phyloP scores from a whole-genome alignment of 2,113 vertebrate genomes.

The Piprites chloris region DNA sequence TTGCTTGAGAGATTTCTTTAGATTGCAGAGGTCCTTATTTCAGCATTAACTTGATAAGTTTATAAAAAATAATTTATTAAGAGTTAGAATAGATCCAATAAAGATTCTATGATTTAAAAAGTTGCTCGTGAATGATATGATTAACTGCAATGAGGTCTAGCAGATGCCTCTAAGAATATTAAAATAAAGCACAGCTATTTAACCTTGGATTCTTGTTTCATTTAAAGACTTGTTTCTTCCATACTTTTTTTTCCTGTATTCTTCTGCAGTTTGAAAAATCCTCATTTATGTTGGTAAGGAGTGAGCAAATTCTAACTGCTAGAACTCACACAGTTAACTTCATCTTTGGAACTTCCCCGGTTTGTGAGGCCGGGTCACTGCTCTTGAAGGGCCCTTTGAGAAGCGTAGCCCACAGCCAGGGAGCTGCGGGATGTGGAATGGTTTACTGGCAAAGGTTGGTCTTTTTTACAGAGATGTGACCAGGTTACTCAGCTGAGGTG shows the following conservation, averaged over 20 bases:
- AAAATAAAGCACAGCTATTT: not conserved
- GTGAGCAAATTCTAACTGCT: not conserved
- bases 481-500: not conserved
- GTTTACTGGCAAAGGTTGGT: not conserved
- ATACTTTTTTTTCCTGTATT: not conserved
- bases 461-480: not conserved
- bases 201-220: not conserved
- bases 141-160: not conserved
- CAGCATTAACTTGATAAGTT: not conserved
- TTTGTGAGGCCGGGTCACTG: not conserved
- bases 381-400: not conserved
- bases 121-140: not conserved
- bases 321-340: not conserved
- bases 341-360: not conserved
- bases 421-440: not conserved
- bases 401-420: not conserved
- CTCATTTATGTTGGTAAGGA: accelerated
- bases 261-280: not conserved
- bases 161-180: not conserved
- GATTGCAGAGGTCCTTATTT: not conserved
- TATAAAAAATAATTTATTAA: not conserved
- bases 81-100: not conserved
- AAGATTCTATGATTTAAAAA: not conserved
- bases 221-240: not conserved
- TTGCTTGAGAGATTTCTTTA: not conserved